Conservation (phyloP, 2,113 vertebrate species). For the Ctenodactylus gundi region DNA sequence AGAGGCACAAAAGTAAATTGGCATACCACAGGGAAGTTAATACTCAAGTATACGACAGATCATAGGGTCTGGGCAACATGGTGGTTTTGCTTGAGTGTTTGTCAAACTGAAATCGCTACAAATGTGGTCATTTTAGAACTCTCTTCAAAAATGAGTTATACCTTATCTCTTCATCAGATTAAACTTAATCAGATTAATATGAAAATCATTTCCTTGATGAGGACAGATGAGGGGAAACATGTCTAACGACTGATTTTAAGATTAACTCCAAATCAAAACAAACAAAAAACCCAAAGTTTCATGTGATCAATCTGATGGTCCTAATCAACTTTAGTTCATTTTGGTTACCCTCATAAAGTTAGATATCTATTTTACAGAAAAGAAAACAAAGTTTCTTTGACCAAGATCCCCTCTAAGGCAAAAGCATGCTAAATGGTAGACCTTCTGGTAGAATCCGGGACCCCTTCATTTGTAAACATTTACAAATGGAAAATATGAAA, state of each 20-base stretch:
- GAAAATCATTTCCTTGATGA: not conserved
- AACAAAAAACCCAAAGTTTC: not conserved
- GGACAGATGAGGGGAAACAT: not conserved
- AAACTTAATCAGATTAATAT: not conserved
- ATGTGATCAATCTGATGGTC: not conserved
- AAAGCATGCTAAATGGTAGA: not conserved
- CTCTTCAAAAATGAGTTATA: not conserved
- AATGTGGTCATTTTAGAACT: not conserved
- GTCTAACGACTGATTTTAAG: not conserved
- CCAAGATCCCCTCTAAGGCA: not conserved
- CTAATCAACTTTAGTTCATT: not conserved
- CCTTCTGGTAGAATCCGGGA: not conserved
- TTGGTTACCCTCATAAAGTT: not conserved
- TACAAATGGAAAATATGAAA: not conserved
- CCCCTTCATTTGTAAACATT: not conserved
- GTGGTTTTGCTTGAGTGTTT: not conserved
- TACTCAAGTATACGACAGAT: not conserved
- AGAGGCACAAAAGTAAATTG: not conserved
- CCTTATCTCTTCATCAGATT: not conserved
- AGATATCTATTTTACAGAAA: not conserved
- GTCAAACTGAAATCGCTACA: not conserved
- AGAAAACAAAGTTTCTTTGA: not conserved
- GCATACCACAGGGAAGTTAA: not conserved
- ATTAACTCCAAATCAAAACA: not conserved
- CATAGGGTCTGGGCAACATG: not conserved